Evolutionary conservation across 2,888 invertebrate species (phyloP).

Genomic region (Ferdinandea cuprea): DNA sequence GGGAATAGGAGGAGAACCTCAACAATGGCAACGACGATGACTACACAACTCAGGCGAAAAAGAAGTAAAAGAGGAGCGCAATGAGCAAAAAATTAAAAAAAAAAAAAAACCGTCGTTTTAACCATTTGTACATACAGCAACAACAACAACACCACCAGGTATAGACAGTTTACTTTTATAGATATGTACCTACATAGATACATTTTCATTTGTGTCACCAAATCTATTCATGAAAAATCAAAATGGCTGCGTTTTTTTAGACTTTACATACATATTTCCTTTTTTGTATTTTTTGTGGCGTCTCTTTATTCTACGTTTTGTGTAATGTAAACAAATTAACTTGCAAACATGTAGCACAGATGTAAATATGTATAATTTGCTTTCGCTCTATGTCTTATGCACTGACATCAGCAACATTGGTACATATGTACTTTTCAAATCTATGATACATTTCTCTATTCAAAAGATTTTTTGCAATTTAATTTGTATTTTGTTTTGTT

Average conservation of each 20-base stretch:
- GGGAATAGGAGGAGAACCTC: constrained; percentile 37
- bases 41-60: constrained; percentile 62
- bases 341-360: no score
- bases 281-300: background rate
- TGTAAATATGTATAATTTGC: background rate
- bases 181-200: constrained; percentile 21
- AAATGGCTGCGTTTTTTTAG: constrained; percentile 65
- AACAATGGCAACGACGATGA: constrained; percentile 61
- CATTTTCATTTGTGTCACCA: constrained; percentile 66
- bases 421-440: constrained; percentile 26
- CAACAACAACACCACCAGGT: background rate
- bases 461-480: constrained; percentile 44
- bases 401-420: no score
- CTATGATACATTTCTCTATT: constrained; percentile 32
- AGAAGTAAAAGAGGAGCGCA: constrained; percentile 63
- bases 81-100: constrained; percentile 47
- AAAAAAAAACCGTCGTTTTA: constrained; percentile 31
- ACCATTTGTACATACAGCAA: constrained; percentile 20
- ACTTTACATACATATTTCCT: constrained; percentile 5
- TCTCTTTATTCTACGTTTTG: no score
- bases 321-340: no score
- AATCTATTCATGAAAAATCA: constrained; percentile 68
- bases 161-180: constrained; percentile 24
- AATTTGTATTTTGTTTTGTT: constrained; percentile 58
- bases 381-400: no score